These are phyloP conservation scores for Nyctereutes procyonoides DNA, from an alignment of 2,113 vertebrate species.

Conservation along the genomic window DNA sequence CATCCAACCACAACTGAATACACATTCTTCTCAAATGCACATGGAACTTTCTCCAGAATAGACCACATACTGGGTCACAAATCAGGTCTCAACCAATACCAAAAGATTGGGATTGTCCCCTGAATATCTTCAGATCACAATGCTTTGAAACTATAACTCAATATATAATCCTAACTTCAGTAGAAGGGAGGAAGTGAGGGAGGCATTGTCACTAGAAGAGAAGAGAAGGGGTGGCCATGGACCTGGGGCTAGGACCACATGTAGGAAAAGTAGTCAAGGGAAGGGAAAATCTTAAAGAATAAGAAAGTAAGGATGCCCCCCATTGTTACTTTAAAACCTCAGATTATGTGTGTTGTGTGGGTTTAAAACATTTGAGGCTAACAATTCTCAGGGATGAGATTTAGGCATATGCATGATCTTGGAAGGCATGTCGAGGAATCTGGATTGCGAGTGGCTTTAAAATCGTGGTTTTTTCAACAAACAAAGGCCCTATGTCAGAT, in stretches of 20 bases:
- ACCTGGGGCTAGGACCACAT: background rate
- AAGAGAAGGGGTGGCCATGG: background rate
- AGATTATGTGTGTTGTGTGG: background rate
- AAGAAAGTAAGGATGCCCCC: background rate
- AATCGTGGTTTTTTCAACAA: background rate
- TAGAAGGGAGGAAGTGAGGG: background rate
- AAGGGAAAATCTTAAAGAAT: background rate
- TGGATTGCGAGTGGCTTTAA: background rate
- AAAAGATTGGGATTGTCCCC: too few relatives aligned
- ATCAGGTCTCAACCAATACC: too few relatives aligned
- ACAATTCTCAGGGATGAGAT: background rate
- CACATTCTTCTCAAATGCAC: too few relatives aligned
- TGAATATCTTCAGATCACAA: too few relatives aligned
- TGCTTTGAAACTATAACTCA: too few relatives aligned
- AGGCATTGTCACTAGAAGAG: background rate
- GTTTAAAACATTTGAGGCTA: background rate
- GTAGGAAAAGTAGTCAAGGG: background rate
- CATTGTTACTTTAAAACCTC: background rate
- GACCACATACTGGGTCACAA: too few relatives aligned
- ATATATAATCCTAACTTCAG: background rate
- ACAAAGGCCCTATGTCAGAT: background rate
- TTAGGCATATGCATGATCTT: background rate
- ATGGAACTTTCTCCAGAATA: too few relatives aligned
- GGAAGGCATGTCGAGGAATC: background rate
- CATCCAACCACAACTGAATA: too few relatives aligned